Evolutionary conservation across 2,888 invertebrate species (phyloP), one percentile per base, ranked within the genome.

Genomic region (Ramazzottius varieornatus): DNA sequence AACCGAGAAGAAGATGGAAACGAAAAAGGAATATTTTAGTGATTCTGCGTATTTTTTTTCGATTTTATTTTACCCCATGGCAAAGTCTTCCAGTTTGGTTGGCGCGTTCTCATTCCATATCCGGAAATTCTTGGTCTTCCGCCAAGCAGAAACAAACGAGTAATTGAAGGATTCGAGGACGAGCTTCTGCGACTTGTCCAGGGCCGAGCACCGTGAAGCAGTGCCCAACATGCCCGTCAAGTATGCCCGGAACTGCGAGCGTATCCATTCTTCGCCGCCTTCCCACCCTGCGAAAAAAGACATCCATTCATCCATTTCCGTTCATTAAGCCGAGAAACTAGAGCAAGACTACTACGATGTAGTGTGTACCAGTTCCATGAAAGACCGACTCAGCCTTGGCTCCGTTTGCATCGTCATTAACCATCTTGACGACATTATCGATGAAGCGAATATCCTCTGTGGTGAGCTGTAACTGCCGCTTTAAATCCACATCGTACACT

Each of bases 391-490:
- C 83, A 40, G 16, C 16, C n/a, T n/a, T n/a, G n/a, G n/a, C n/a
- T n/a, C n/a, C n/a, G 24, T 24, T 54, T 4, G 13, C 4, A 8
- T 54, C 54, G 29, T 54, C 54, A 24, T 4, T n/a, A 2, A 72
- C 70, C 66, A 71, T 72, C 67, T 75, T 76, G 29, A 94, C 86
- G 34, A 96, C 81, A 73, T 86, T 89, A 75, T 98, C 94, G 29
- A 90, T 90, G 78, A 94, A 98, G 72, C 94, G 81, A 63, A 94
- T 79, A 76, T 98, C 96, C 73, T 94, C 93, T 0, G 92, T 93
- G 1, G 89, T 88, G 33, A 94, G 80, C 71, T 86, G 83, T n/a
- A 94, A 77, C 72, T 87, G 85, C 69, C 86, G 82, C 69, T 86
- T 82, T 67, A 93, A 77, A 68, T 87, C 84, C 66, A 84, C 77